These are phyloP conservation scores for Neogale vison DNA, from an alignment of 2,113 vertebrate species.

Conservation along the genomic window DNA sequence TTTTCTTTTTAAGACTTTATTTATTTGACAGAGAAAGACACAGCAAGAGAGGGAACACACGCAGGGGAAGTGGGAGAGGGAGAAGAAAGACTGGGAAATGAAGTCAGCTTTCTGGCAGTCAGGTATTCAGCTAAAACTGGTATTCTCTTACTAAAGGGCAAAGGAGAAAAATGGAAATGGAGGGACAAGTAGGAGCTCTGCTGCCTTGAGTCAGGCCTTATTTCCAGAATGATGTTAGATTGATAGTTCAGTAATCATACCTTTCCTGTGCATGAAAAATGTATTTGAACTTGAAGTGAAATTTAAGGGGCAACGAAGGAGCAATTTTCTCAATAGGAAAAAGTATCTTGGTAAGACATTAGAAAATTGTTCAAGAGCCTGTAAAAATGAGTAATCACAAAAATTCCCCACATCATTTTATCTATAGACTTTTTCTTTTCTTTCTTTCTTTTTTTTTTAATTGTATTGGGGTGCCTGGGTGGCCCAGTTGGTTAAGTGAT, in stretches of 20 bases:
- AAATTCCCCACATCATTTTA: not conserved
- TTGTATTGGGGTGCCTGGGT: not conserved
- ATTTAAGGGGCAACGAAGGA: not conserved
- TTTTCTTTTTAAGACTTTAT: not conserved
- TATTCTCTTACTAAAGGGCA: not conserved
- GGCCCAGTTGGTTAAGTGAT: not conserved
- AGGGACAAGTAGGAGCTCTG: not conserved
- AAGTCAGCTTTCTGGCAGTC: not conserved
- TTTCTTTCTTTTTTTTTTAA: not conserved
- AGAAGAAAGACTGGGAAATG: not conserved
- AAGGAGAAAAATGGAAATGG: not conserved
- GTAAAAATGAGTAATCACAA: not conserved
- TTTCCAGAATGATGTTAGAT: not conserved
- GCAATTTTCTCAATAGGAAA: not conserved
- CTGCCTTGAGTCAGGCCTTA: not conserved
- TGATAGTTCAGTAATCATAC: not conserved
- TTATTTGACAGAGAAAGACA: too few relatives aligned
- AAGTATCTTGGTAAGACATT: not conserved
- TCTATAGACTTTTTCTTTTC: not conserved
- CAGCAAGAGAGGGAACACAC: too few relatives aligned
- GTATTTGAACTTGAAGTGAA: not conserved
- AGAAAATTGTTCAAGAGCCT: not conserved
- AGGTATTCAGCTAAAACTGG: not conserved
- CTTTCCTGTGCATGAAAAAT: not conserved
- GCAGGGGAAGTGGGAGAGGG: too few relatives aligned